Evolutionary conservation across 2,888 invertebrate species (phyloP).

Genomic region (Meteorus cinctellus): DNA sequence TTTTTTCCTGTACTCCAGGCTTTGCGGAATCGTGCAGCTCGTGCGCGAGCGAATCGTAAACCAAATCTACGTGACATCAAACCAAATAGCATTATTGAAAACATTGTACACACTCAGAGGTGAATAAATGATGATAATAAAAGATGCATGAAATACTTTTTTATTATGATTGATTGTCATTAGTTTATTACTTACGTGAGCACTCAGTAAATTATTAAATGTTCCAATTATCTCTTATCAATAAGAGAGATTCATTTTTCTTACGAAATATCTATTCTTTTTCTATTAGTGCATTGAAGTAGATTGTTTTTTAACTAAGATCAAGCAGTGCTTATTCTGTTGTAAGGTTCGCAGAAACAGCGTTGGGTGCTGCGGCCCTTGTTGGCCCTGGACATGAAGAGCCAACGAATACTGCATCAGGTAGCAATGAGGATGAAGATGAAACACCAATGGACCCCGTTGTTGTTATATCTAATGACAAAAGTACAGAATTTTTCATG

Average conservation of each 20-base stretch:
- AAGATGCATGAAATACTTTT: neutral
- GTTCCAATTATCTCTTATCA: neutral
- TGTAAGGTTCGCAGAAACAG: constrained; percentile 85
- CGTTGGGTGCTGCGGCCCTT: constrained; percentile 78
- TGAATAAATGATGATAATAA: constrained; percentile 57
- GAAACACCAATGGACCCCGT: constrained; percentile 73
- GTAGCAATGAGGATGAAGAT: constrained; percentile 90
- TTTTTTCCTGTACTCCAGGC: constrained; percentile 78
- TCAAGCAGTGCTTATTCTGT: constrained; percentile 73
- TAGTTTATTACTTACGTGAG: neutral
- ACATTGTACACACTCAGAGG: constrained; percentile 85
- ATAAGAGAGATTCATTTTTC: too few relatives aligned
- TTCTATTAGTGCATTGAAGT: constrained; percentile 12
- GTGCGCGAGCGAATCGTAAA: constrained; percentile 86
- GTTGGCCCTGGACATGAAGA: constrained; percentile 81
- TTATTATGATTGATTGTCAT: neutral
- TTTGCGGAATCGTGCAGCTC: constrained; percentile 87
- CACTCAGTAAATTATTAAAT: neutral
- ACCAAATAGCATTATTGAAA: constrained; percentile 90
- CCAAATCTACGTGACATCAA: constrained; percentile 84
- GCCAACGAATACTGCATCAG: constrained; percentile 92
- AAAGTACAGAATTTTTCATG: constrained; percentile 92
- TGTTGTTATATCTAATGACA: constrained; percentile 89
- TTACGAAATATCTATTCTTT: neutral
- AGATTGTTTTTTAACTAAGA: constrained; percentile 67